Evolutionary conservation across 2,888 invertebrate genomes (phyloP).

Genomic region (Pyrocoelia pectoralis): DNA sequence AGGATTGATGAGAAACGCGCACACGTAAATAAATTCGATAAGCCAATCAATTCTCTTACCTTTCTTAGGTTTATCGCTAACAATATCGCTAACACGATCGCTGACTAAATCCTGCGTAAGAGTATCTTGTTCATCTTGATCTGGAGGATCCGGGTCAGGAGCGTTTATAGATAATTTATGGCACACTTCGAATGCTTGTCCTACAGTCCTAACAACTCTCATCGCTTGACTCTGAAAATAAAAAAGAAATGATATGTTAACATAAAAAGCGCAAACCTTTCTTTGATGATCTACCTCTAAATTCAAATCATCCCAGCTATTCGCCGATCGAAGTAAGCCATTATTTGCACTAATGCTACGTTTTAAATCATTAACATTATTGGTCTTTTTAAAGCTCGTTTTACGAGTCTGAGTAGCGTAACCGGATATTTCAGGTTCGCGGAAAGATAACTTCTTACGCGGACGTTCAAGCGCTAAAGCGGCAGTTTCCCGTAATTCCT

Average conservation of each 20-base stretch:
- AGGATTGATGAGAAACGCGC: neutral
- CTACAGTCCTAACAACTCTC: conserved; percentile 97
- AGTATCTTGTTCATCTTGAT: conserved; percentile 62
- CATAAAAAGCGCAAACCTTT: neutral
- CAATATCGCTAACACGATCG: conserved; percentile 60
- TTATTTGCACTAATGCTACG: conserved; percentile 49
- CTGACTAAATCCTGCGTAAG: conserved; percentile 60
- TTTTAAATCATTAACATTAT: conserved; percentile 47
- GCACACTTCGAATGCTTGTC: conserved; percentile 99
- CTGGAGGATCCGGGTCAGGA: conserved; percentile 60
- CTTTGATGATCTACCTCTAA: conserved; percentile 63
- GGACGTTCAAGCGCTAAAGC: conserved; percentile 68
- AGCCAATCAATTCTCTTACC: conserved; percentile 56
- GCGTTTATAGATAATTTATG: conserved; percentile 84
- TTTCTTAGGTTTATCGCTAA: conserved; percentile 66
- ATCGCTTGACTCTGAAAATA: conserved; percentile 92
- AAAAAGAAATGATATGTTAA: neutral
- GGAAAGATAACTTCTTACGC: conserved; percentile 86
- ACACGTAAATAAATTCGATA: conserved; percentile 12
- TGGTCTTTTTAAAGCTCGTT: conserved; percentile 30
- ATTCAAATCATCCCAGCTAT: conserved; percentile 66
- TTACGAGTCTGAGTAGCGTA: conserved; percentile 35
- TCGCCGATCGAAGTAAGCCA: conserved; percentile 50
- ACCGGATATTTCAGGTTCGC: conserved; percentile 76
- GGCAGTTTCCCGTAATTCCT: conserved; percentile 57